Evolutionary conservation across 2,888 invertebrate genomes (phyloP).

Genomic region (Buathra laborator): DNA sequence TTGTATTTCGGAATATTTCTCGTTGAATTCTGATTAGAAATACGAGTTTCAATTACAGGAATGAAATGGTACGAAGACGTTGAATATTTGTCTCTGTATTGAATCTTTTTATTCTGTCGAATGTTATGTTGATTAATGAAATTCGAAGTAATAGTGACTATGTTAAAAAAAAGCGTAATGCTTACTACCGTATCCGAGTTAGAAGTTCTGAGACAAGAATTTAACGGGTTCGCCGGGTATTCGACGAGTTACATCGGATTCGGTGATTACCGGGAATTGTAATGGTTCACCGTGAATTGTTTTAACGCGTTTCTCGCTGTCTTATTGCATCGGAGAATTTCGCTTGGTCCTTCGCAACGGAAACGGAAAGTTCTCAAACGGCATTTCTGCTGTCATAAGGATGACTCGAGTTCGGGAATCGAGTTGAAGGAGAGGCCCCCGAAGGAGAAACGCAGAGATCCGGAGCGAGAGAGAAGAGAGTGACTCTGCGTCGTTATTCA

Average conservation of each 20-base stretch:
- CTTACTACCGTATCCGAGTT: too few species aligned
- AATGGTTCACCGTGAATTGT: neutral
- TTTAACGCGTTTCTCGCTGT: neutral
- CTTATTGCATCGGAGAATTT: neutral
- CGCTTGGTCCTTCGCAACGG: neutral
- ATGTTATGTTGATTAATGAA: too few species aligned
- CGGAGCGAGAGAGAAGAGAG: conserved; percentile 8
- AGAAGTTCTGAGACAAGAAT: neutral
- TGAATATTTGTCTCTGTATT: too few species aligned
- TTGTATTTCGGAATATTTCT: too few species aligned
- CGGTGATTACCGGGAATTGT: neutral
- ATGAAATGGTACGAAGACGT: too few species aligned
- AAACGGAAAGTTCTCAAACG: neutral
- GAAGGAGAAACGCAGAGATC: neutral
- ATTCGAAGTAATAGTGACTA: too few species aligned
- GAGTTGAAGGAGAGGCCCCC: neutral
- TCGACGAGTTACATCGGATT: neutral
- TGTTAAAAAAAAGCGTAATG: too few species aligned
- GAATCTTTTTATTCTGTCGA: too few species aligned
- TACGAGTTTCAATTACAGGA: too few species aligned
- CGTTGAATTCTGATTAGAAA: too few species aligned
- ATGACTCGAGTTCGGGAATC: conserved; percentile 33
- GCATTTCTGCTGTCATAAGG: conserved; percentile 16
- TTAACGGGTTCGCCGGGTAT: neutral
- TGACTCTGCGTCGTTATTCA: conserved; percentile 22